Base-by-base conservation (phyloP, 1,140 invertebrate genomes). In the Megalopta genalis region DNA sequence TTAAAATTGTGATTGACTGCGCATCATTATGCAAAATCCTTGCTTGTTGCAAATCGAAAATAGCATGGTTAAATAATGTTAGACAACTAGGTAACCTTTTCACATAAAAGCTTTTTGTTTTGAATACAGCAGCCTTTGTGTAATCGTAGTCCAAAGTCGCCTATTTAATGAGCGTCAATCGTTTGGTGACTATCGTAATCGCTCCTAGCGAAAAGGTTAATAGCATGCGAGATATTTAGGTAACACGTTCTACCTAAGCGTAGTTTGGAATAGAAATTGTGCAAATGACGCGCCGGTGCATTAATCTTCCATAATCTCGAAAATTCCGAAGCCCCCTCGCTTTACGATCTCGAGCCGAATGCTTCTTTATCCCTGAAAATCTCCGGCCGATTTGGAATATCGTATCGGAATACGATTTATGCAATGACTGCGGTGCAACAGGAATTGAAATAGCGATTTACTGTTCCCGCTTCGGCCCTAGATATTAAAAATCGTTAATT, bases 401-500 rank as follows among this genome's bases (percentile, higher is more conserved):
- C 23, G 52, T 32, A 57, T 32, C 59, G 18, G 52, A 68, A 59
- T 60, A 59, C 73, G 68, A 76, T 76, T 76, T 76, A 59, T 68
- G 59, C 52, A n/a, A 59, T 27, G 21, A 60, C 52, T 12, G 25
- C 37, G 49, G 14, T 27, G 5, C 37, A 39, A 23, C 16, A 70
- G n/a, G 37, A 65, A 60, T 74, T 42, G 75, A 37, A 79, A 79
- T 82, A 49, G 67, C 46, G n/a, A 71, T 69, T 77, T 63, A 39
- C 9, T 18, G 25, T 68, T 57, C 27, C 21, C 23, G 27, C 69
- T 59, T 57, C n/a, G 52, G 49, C n/a, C 25, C 27, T 12, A 57
- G 27, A 59, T 78, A 84, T 82, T 72, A 82, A 82, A 84, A 84
- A 82, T 78, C 42, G 62, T 49, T 60, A 37, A 62, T 70, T 83